phyloP scores from a whole-genome alignment of 2,888 invertebrate genomes.

The Timandra comae region DNA sequence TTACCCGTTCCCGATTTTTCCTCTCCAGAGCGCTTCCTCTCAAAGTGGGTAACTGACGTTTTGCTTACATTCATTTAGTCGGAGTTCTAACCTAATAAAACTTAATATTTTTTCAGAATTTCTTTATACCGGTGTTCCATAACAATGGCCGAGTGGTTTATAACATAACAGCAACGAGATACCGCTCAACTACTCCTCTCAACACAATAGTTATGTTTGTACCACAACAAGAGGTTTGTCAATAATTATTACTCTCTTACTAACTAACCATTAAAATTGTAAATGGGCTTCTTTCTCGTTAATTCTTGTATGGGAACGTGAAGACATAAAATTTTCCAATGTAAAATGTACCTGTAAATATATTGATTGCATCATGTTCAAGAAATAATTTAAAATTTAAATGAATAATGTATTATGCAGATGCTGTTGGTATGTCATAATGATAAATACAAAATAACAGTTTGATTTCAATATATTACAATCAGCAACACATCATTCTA shows the following conservation, averaged over 20 bases:
- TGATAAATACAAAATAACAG: too few relatives aligned
- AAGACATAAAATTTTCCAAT: too few relatives aligned
- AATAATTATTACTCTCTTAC: neutral
- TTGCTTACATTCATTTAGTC: constrained; percentile 2
- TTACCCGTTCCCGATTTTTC: constrained; percentile 60
- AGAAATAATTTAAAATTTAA: too few relatives aligned
- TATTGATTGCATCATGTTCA: too few relatives aligned
- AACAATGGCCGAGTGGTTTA: constrained; percentile 57
- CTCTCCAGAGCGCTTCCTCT: constrained; percentile 48
- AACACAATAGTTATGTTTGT: constrained; percentile 98
- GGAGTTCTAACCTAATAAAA: constrained; percentile 32
- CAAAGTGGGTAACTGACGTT: constrained; percentile 10
- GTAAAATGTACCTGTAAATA: too few relatives aligned
- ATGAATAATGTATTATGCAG: too few relatives aligned
- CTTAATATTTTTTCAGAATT: constrained; percentile 50
- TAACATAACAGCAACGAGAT: constrained; percentile 48
- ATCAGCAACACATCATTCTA: too few relatives aligned
- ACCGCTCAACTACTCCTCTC: constrained; percentile 82
- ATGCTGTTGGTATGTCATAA: too few relatives aligned
- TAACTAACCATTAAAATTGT: too few relatives aligned
- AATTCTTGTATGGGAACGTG: too few relatives aligned
- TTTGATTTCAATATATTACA: too few relatives aligned
- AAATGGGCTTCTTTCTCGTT: too few relatives aligned
- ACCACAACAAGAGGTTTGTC: constrained; percentile 95
- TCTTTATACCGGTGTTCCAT: constrained; percentile 52